phyloP scores from a whole-genome alignment of 2,113 vertebrate genomes.

The Thymallus thymallus region DNA sequence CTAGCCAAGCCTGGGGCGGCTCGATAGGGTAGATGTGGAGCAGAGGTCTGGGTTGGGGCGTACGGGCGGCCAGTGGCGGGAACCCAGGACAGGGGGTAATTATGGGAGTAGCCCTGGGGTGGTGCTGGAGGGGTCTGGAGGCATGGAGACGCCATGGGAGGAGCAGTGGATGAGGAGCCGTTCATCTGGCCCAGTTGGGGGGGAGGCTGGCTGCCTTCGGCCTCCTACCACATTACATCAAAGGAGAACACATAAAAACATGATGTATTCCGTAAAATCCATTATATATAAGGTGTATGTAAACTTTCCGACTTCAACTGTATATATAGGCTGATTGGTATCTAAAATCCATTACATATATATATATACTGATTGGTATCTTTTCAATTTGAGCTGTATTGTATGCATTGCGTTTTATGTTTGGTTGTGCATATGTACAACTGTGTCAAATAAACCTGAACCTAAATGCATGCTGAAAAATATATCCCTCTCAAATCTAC shows the following conservation, averaged over 20 bases:
- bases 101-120: background rate
- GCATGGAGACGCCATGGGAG: background rate
- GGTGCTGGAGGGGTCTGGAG: slow-evolving; percentile 12
- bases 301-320: no score
- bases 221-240: no score
- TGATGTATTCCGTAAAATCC: no score
- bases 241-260: no score
- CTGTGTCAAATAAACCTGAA: no score
- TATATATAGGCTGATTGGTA: no score
- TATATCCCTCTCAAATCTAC: no score
- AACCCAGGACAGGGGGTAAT: background rate
- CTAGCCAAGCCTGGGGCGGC: no score
- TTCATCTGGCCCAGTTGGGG: slow-evolving; percentile 52
- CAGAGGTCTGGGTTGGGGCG: background rate
- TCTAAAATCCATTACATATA: background rate
- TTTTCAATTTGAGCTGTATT: background rate
- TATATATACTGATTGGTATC: background rate
- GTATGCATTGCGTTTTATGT: no score
- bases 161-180: slow-evolving; percentile 22
- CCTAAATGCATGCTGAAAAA: no score
- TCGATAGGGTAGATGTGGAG: background rate
- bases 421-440: no score
- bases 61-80: background rate
- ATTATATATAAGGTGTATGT: no score
- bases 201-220: slow-evolving; percentile 30